A percentile compares a stretch with the other conserved stretches of the same genome.
phyloP scores from a whole-genome alignment of 2,888 invertebrate genomes.

The Empis stercorea region DNA sequence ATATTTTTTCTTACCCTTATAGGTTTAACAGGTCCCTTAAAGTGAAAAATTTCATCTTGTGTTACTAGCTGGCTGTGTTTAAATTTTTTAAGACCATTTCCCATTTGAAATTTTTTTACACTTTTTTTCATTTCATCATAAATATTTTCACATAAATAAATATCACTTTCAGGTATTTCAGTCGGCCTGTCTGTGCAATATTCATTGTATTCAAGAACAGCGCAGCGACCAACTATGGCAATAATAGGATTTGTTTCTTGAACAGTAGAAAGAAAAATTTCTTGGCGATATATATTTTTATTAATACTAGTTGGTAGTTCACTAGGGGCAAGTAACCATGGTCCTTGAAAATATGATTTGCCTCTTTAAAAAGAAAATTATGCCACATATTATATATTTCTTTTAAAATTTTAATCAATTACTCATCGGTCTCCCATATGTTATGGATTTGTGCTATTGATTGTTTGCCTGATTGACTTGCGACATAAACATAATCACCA shows the following conservation, averaged over 20 bases:
- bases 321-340: conserved; percentile 79
- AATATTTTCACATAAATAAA: conserved; percentile 83
- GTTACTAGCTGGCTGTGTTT: conserved; percentile 69
- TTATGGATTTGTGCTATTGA: conserved; percentile 86
- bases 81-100: conserved; percentile 64
- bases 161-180: conserved; percentile 83
- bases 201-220: conserved; percentile 79
- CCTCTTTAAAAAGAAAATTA: conserved; percentile 46
- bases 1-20: conserved; percentile 20
- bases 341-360: conserved; percentile 84
- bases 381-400: conserved; percentile 1
- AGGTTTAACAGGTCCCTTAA: conserved; percentile 55
- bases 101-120: conserved; percentile 51
- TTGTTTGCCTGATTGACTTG: conserved; percentile 79
- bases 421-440: conserved; percentile 82
- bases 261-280: conserved; percentile 79
- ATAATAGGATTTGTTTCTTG: conserved; percentile 86
- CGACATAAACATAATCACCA: conserved; percentile 92
- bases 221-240: conserved; percentile 82
- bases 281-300: conserved; percentile 82
- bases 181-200: conserved; percentile 84
- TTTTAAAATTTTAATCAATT: conserved; percentile 32
- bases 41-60: conserved; percentile 85
- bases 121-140: conserved; percentile 80
- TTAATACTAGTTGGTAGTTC: conserved; percentile 73